phyloP scores from a whole-genome alignment of 1,140 invertebrate species.

The Helicoverpa armigera region DNA sequence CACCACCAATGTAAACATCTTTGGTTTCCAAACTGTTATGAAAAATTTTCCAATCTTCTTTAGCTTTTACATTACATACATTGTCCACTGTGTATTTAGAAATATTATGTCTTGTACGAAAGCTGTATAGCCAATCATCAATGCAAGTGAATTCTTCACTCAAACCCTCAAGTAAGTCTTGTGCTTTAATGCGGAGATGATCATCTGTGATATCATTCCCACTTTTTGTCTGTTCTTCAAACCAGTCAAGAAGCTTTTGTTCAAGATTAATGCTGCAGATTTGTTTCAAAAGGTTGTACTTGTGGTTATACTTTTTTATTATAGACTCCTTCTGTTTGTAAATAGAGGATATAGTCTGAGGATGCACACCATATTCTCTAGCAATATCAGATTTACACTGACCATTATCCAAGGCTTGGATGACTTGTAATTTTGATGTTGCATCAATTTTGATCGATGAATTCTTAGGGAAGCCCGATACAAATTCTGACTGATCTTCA shows the following conservation, averaged over 20 bases:
- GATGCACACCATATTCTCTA: slow-evolving; percentile 58
- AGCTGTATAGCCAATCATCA: slow-evolving; percentile 58
- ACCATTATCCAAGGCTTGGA: slow-evolving; percentile 60
- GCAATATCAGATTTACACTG: slow-evolving; percentile 57
- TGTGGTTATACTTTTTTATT: slow-evolving; percentile 58
- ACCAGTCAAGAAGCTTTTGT: slow-evolving; percentile 57
- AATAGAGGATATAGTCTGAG: slow-evolving; percentile 57
- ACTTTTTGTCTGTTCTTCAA: slow-evolving; percentile 49
- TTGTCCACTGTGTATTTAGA: slow-evolving; percentile 49
- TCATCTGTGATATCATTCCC: slow-evolving; percentile 55
- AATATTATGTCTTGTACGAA: slow-evolving; percentile 58
- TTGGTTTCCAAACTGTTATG: slow-evolving; percentile 42
- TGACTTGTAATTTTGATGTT: slow-evolving; percentile 57
- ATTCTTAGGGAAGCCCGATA: slow-evolving; percentile 50
- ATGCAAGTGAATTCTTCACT: slow-evolving; percentile 55
- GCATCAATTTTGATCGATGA: slow-evolving; percentile 55
- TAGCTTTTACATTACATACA: slow-evolving; percentile 43
- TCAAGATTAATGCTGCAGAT: slow-evolving; percentile 53
- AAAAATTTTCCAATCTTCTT: slow-evolving; percentile 56
- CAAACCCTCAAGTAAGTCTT: slow-evolving; percentile 47
- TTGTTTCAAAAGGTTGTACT: slow-evolving; percentile 55
- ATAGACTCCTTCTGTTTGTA: slow-evolving; percentile 60
- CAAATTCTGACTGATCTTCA: slow-evolving; percentile 45
- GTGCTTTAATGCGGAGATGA: slow-evolving; percentile 53
- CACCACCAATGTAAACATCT: slow-evolving; percentile 55